Evolutionary conservation across 2,797 vertebrate genomes (phyloP).

Genomic region (Parauchenoglanis punctatus): DNA sequence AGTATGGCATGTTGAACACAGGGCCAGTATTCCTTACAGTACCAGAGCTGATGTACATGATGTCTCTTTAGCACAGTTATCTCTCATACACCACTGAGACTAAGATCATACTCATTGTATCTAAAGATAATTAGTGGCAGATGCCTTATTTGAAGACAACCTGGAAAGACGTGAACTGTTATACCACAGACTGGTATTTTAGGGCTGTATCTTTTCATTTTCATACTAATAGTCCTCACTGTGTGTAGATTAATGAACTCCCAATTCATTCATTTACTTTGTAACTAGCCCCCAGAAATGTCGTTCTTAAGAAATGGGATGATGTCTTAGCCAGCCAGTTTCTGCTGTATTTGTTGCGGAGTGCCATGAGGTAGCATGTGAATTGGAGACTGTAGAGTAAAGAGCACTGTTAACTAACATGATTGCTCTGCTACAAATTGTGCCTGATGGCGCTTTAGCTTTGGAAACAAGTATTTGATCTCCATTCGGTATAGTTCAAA

Average conservation of each 20-base stretch:
- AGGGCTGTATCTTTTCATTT: constrained; percentile 43
- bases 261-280: background rate
- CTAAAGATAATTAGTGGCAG: constrained; percentile 16
- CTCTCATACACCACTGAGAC: background rate
- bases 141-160: constrained; percentile 16
- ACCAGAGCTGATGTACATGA: constrained; percentile 24
- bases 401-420: constrained; percentile 53
- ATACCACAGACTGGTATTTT: constrained; percentile 22
- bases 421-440: constrained; percentile 38
- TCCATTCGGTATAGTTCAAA: constrained; percentile 48
- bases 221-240: constrained; percentile 22
- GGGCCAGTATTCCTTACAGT: constrained; percentile 9
- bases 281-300: constrained; percentile 28
- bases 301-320: constrained; percentile 11
- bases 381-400: constrained; percentile 1
- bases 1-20: constrained; percentile 30
- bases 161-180: constrained; percentile 26
- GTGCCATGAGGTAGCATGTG: constrained; percentile 49
- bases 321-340: constrained; percentile 5
- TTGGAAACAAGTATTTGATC: constrained; percentile 45
- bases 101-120: background rate
- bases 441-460: constrained; percentile 30
- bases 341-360: constrained; percentile 21
- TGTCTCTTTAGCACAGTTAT: constrained; percentile 33
- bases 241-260: constrained; percentile 16